Conservation (phyloP, 2,113 vertebrate genomes). For the Bubalus kerabau region DNA sequence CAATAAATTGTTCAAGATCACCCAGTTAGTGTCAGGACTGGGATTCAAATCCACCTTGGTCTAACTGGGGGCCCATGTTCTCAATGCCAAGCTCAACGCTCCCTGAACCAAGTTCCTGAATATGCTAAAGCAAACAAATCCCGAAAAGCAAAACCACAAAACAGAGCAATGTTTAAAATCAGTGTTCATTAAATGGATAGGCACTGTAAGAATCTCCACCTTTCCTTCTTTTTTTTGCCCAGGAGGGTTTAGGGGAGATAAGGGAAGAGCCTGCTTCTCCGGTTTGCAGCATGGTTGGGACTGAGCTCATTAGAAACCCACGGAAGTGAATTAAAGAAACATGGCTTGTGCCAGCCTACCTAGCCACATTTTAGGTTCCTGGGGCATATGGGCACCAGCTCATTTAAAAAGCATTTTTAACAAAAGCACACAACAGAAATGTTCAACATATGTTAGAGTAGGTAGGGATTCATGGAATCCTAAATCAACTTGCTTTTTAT, state of each 20-base stretch:
- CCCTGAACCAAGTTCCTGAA: not conserved
- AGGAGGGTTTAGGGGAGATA: not conserved
- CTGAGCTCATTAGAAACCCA: slow-evolving; percentile 60
- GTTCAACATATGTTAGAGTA: slow-evolving; percentile 73
- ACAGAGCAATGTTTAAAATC: not conserved
- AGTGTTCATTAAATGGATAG: not conserved
- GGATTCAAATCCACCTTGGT: not conserved
- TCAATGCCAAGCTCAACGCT: not conserved
- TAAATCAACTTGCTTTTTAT: slow-evolving; percentile 66
- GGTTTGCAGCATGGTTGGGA: not conserved
- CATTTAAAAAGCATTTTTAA: slow-evolving; percentile 71
- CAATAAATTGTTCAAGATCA: not conserved
- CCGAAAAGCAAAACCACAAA: not conserved
- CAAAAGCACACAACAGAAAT: slow-evolving; percentile 70
- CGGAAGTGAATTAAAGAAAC: slow-evolving; percentile 60
- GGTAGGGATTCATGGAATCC: slow-evolving; percentile 63
- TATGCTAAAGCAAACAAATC: not conserved
- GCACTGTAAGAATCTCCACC: not conserved
- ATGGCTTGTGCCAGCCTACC: slow-evolving; percentile 59
- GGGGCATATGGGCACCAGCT: slow-evolving; percentile 68
- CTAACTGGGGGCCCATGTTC: not conserved
- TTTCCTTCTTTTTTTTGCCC: not conserved
- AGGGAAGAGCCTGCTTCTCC: not conserved
- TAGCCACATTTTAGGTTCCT: slow-evolving; percentile 60
- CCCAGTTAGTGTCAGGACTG: not conserved